Conservation (phyloP, 2,113 vertebrate species). For the Promerops cafer region DNA sequence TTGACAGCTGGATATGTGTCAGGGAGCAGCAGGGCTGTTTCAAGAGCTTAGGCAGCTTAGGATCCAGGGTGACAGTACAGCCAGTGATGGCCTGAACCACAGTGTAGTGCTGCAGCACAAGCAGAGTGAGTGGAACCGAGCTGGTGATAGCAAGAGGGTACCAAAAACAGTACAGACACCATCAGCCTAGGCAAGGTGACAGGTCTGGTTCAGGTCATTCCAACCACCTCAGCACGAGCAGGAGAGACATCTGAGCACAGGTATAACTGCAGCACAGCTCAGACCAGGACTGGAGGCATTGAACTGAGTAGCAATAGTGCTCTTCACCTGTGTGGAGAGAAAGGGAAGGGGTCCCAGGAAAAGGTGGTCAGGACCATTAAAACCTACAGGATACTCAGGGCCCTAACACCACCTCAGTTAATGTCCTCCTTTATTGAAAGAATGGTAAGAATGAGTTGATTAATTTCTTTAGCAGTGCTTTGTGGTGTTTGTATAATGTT, state of each 20-base stretch:
- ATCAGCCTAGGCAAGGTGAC: neutral
- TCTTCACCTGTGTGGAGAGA: neutral
- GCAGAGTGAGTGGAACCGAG: accelerated
- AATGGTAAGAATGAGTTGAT: neutral
- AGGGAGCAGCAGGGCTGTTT: neutral
- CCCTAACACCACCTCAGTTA: neutral
- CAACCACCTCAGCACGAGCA: neutral
- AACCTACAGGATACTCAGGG: neutral
- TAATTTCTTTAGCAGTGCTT: neutral
- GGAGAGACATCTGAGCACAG: neutral
- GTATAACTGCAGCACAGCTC: neutral
- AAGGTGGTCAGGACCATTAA: neutral
- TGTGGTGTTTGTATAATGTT: neutral
- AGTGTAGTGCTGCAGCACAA: neutral
- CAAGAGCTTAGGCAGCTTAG: neutral
- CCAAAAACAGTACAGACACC: neutral
- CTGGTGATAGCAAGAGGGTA: neutral
- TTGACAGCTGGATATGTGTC: neutral
- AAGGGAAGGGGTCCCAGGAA: accelerated
- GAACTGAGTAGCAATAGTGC: neutral
- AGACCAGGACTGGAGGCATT: neutral
- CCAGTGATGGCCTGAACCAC: accelerated
- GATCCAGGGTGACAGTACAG: neutral
- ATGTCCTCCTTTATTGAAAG: neutral
- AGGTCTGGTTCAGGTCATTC: neutral